Evolutionary conservation across 30 jellyfish, hydroid and myxozoan species (phyloP), one percentile per base, ranked within the genome.

Genomic region (Pseudorhiza aurosa): DNA sequence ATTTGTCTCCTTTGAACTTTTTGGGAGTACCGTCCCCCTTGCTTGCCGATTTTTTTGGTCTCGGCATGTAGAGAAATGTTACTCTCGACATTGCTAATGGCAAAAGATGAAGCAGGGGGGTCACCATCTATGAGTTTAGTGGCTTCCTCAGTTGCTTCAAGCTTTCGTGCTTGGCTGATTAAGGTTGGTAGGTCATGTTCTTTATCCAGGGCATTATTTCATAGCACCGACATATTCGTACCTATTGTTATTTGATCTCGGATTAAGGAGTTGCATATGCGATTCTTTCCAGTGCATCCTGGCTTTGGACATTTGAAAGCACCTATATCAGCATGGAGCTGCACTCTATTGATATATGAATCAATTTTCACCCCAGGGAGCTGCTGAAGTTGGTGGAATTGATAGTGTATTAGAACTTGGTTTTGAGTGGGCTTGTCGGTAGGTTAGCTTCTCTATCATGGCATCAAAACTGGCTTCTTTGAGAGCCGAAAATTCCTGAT

Each of bases 61-160:
- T 39, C 47, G 17, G 63, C 24, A 67, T 35, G 0, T 8, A 28
- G 65, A 43, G 42, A 27, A 45, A 2, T 43, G 8, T 67, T 65
- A 67, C 30, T 67, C 18, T 21, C 64, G 42, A 40, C 33, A 40
- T 26, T 28, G 47, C 15, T 67, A 67, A 67, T 1, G 0, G 49
- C 58, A 67, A 67, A 29, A 28, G 65, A 67, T 26, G n/a, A 28
- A 36, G 58, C 26, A 22, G 65, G 65, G 30, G 44, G 15, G 4
- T 32, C 81, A 37, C 58, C 26, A 32, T 67, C 81, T 22, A 67
- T 67, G 33, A 67, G 45, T 40, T 67, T 67, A 9, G 64, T 36
- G 21, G 81, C 81, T 67, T 67, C 81, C 19, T 40, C 74, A 59
- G 74, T 59, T 25, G 74, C 64, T 67, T 67, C 81, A 1, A 40